A percentile compares a stretch with the other conserved stretches of the same genome.
Conservation (phyloP, 2,113 vertebrate genomes). For the Arizona elegans region DNA sequence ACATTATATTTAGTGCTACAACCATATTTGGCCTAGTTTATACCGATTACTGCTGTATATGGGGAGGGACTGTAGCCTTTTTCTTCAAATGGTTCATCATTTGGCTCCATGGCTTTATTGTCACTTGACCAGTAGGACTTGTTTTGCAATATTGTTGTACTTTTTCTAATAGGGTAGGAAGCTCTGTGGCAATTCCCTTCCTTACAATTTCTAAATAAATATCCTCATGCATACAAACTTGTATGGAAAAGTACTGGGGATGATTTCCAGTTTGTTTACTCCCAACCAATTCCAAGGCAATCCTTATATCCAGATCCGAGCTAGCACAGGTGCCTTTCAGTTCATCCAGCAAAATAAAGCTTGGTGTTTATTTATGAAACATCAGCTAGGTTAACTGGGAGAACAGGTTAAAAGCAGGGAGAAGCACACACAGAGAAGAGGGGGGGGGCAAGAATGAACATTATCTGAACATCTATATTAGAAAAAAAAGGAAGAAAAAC, state of each 20-base stretch:
- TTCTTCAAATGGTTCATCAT: not conserved
- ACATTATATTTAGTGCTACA: not conserved
- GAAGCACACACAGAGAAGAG: not conserved
- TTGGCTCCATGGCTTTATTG: not conserved
- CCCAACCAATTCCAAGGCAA: not conserved
- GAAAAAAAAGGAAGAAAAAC: not conserved
- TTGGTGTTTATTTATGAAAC: not conserved
- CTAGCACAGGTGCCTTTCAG: not conserved
- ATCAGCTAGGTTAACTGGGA: not conserved
- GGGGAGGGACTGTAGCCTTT: not conserved
- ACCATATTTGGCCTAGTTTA: not conserved
- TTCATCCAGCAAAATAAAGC: not conserved
- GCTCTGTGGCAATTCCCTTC: not conserved
- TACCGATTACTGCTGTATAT: not conserved
- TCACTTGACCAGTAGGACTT: not conserved
- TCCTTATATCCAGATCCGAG: not conserved
- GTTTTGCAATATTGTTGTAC: not conserved
- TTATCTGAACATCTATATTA: not conserved
- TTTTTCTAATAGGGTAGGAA: not conserved
- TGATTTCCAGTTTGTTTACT: not conserved
- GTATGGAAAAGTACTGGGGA: not conserved
- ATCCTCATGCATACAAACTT: not conserved
- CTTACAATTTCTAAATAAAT: not conserved
- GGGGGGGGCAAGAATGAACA: not conserved
- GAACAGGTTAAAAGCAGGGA: not conserved